Base-by-base conservation (phyloP, 2,888 invertebrate genomes). In the Pantelozetes paolii region DNA sequence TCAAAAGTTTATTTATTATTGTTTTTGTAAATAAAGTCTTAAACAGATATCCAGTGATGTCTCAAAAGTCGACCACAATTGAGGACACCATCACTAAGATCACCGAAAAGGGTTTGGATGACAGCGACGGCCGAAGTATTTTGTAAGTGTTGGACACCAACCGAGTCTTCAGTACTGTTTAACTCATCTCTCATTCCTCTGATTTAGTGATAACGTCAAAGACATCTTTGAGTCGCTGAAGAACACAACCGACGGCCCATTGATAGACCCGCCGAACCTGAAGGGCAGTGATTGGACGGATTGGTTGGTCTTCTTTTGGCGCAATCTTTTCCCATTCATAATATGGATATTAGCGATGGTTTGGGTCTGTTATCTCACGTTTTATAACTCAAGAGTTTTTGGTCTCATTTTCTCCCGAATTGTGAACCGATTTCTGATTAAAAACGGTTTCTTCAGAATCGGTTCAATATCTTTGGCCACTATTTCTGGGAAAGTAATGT, bases 401-500 rank as follows among this genome's bases (percentile, higher is more conserved):
- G 97, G 95, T 36, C 90, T 92, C 81, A 87, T 96, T 80, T 86
- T 95, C 73, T 96, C 96, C 11, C 89, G 91, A 82, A 86, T 94
- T 74, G 87, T 92, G 72, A 96, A 95, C 84, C 88, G 89, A 81
- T 89, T 96, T 83, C 88, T 91, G 81, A 71, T 76, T 5, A 71
- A 74, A 69, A 67, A 67, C 36, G 64, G 70, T 48, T 74, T 62
- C 57, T 77, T 72, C 30, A 57, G 48, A 23, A 50, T 73, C 69
- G 72, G 75, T 18, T 97, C 98, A 3, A 89, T 98, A 80, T 94
- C 94, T 6, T 85, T 97, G 73, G 94, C 95, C 82, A 92, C 94
- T n/a, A 85, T 98, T 77, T 93, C 96, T 73, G 99, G 99, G 2
- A 98, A 98, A 85, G 90, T 99, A 72, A 98, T 98, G 97, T 96